Base-by-base conservation (phyloP, 1,140 invertebrate genomes). In the Babylonia areolata region DNA sequence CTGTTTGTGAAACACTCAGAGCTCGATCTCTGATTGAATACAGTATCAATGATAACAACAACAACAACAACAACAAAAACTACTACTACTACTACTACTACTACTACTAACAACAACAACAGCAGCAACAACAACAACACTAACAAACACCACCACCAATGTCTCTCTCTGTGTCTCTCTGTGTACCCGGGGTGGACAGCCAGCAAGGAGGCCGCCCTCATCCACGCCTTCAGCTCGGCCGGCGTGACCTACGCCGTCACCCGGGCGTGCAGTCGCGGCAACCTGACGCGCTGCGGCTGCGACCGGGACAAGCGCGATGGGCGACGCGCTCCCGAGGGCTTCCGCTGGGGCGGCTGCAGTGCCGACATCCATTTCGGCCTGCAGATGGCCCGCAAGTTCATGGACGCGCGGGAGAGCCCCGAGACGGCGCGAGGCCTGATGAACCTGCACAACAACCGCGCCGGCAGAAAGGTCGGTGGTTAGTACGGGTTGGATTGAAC, bases 381-480 rank as follows among this genome's bases (percentile, higher is more conserved):
- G 35, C 94, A 95, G 77, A 94, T 96, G 87, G 94, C 95, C 46
- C 92, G 94, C 78, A 93, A 94, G 79, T 96, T 96, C 90, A 94
- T 96, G 84, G 95, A 96, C 88, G 95, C 95, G 23, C 90, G 93
- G 58, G 93, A 93, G 88, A 93, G 92, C 40, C 87, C 90, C 58
- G 88, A 91, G 85, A 97, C 98, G 91, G 97, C 97, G 0, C 94
- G 97, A 42, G 96, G 96, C 69, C 95, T 98, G 77, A 98, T 99
- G 97, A 98, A 99, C 95, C 95, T 98, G 40, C 98, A 99, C 93
- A 99, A 99, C 94, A 99, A 99, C 92, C 97, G 98, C 93, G 98
- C 97, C 39, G 98, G 98, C 15, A 95, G 98, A 93, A 96, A 98
- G 96, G 98, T 98, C 95, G 87, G 90, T 73, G 81, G 75, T 17